A percentile compares a stretch with the other conserved stretches of the same genome.
These are phyloP conservation scores for Neodiprion fabricii DNA, from an alignment of 1,140 invertebrate genomes.

Conservation along the genomic window DNA sequence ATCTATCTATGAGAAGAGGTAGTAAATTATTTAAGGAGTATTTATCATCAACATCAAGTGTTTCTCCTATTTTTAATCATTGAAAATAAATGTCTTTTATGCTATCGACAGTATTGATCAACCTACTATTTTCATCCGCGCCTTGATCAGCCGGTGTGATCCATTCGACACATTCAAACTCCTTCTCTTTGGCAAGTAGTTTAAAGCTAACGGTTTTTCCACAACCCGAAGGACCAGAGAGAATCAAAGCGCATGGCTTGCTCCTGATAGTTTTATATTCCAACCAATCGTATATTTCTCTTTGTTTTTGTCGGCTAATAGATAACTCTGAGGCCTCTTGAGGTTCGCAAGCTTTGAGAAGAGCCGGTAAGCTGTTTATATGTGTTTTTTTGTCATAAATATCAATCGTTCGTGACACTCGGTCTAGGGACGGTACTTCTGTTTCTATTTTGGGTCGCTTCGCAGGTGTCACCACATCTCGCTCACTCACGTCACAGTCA, in stretches of 20 bases:
- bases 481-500: conserved; percentile 24
- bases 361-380: conserved; percentile 35
- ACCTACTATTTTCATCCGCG: conserved; percentile 54
- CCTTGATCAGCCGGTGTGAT: conserved; percentile 71
- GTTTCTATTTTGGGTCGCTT: background rate
- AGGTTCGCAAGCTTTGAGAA: conserved; percentile 50
- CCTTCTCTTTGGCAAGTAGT: conserved; percentile 65
- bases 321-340: conserved; percentile 43
- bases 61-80: no score
- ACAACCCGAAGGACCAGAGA: conserved; percentile 76
- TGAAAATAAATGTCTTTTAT: background rate
- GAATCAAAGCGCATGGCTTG: conserved; percentile 65
- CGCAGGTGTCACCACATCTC: background rate
- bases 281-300: conserved; percentile 52
- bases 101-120: background rate
- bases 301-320: conserved; percentile 53
- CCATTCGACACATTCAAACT: conserved; percentile 72
- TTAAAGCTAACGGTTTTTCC: conserved; percentile 73
- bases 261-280: conserved; percentile 39
- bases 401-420: conserved; percentile 11
- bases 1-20: conserved; percentile 32
- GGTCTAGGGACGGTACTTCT: background rate
- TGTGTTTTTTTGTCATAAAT: conserved; percentile 25
- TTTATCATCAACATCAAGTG: background rate
- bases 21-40: conserved; percentile 15